phyloP scores from a whole-genome alignment of 2,797 vertebrate genomes.

The Oryzias dopingdopingensis region DNA sequence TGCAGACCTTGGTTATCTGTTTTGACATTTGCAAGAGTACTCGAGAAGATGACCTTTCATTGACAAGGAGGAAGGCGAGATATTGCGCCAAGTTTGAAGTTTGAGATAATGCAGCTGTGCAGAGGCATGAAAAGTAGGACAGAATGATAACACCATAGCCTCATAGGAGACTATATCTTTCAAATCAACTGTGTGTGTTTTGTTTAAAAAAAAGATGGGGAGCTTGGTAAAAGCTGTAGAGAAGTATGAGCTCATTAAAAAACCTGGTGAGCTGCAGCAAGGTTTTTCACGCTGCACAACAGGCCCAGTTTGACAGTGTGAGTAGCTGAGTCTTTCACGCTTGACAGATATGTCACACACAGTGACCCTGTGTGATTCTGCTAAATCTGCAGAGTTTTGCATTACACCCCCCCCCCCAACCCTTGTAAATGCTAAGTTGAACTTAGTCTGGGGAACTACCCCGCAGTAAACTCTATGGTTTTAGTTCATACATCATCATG shows the following conservation, averaged over 20 bases:
- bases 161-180: neutral
- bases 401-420: neutral
- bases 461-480: neutral
- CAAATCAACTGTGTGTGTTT: neutral
- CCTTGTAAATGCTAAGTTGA: too few species aligned
- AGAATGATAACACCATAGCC: neutral
- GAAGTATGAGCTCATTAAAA: constrained; percentile 18
- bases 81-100: constrained; percentile 8
- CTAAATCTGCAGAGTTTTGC: constrained; percentile 35
- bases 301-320: constrained; percentile 14
- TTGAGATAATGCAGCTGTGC: constrained; percentile 17
- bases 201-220: neutral
- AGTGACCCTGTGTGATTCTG: constrained; percentile 41
- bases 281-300: constrained; percentile 47
- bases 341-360: constrained; percentile 33
- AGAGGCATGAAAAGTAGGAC: constrained; percentile 10
- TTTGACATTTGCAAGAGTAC: constrained; percentile 42
- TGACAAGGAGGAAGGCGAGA: constrained; percentile 17
- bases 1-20: constrained; percentile 11
- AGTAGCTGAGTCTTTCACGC: constrained; percentile 55
- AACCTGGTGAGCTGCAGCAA: constrained; percentile 26
- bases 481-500: neutral
- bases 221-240: constrained; percentile 10
- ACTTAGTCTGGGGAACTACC: neutral
- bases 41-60: constrained; percentile 23